phyloP scores from a whole-genome alignment of 2,888 invertebrate species.

The Orthonevra nobilis region DNA sequence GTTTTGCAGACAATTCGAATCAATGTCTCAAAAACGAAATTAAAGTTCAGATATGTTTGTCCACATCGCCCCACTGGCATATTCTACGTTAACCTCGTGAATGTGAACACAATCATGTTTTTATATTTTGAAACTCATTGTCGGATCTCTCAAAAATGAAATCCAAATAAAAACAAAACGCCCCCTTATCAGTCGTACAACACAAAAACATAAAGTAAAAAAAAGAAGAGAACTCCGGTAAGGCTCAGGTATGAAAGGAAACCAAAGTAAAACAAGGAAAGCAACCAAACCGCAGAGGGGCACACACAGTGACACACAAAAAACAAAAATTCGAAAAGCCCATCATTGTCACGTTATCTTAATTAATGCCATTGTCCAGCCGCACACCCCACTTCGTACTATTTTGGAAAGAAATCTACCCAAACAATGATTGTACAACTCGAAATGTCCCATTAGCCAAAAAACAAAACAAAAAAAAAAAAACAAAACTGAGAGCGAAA shows the following conservation, averaged over 20 bases:
- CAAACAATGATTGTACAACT: conserved; percentile 61
- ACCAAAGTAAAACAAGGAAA: conserved; percentile 10
- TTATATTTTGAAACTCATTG: too few species aligned
- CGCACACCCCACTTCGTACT: not conserved
- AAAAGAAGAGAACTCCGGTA: conserved; percentile 1
- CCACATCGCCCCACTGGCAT: too few species aligned
- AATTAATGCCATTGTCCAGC: conserved; percentile 65
- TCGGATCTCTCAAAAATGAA: not conserved
- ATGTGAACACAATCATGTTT: too few species aligned
- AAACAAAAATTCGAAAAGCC: conserved; percentile 46
- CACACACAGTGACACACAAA: too few species aligned
- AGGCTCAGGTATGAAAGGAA: conserved; percentile 29
- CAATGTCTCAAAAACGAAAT: too few species aligned
- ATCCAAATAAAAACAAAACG: not conserved
- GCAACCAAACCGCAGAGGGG: not conserved
- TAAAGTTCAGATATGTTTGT: too few species aligned
- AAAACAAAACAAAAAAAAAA: conserved; percentile 1
- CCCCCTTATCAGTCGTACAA: conserved; percentile 53
- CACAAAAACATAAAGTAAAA: too few species aligned
- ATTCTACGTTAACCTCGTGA: conserved; percentile 24
- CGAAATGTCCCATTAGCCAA: conserved; percentile 61
- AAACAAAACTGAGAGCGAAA: conserved; percentile 12
- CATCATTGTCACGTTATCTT: conserved; percentile 70
- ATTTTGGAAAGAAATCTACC: conserved; percentile 63
- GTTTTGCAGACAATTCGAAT: too few species aligned